Evolutionary conservation across 1,140 invertebrate genomes (phyloP), one percentile per base, ranked within the genome.

Genomic region (Mycetomoellerius zeteki): DNA sequence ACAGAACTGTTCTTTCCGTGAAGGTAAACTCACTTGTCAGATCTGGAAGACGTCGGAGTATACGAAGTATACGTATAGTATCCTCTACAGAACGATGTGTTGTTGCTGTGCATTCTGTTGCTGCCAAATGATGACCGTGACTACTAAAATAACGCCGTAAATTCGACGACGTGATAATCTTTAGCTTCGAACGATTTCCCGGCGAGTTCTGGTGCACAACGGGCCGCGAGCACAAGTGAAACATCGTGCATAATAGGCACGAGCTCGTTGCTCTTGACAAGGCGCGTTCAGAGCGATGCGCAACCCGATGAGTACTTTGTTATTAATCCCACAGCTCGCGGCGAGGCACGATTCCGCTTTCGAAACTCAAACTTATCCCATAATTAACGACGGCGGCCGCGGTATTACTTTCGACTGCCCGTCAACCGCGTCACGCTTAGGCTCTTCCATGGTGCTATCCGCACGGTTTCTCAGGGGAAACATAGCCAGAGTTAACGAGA

Each of bases 241-340:
- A 85, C 86, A 88, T 90, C 75, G 75, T 37, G 33, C 81, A 80
- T 87, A 90, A 91, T 81, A 85, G 78, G n/a, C 73, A 71, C 72
- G 86, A 81, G 73, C 86, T 86, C 72, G 86, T 86, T 82, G 67
- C 75, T 86, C 78, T 33, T 56, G 73, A 81, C 71, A 77, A 52
- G 50, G 30, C 82, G 72, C 71, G 43, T 64, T 77, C 43, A 16
- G 33, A 16, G n/a, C 60, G 37, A 30, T 58, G 72, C 43, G 19
- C 37, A 58, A 24, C 30, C 30, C 73, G 84, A 65, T 75, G 54
- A 62, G 81, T 85, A 33, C 71, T 54, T 81, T 37, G 30, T 81
- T 81, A 64, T 85, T 85, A 85, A 85, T 76, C 71, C 81, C 37
- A 56, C 54, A 21, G 71, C 67, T 60, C 80, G 80, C 80, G 24